These are phyloP conservation scores for Seriola aureovittata DNA, from an alignment of 2,113 vertebrate species.

Conservation along the genomic window DNA sequence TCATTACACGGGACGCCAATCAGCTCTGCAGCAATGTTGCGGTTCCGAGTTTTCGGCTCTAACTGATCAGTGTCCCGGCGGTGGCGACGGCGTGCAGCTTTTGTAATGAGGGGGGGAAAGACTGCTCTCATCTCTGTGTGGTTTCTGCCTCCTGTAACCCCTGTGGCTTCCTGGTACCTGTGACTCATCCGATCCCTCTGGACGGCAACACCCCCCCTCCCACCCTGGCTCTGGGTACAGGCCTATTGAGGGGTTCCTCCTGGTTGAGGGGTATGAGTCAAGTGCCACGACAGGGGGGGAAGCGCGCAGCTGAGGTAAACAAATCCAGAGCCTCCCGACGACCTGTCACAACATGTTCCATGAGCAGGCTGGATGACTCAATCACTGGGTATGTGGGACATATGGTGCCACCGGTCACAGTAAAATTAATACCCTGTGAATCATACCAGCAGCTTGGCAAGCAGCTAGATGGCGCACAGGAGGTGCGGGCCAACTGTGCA, in stretches of 20 bases:
- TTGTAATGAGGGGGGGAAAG: conserved; percentile 37
- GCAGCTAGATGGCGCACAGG: conserved; percentile 41
- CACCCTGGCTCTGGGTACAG: conserved; percentile 20
- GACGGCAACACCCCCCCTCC: conserved; percentile 21
- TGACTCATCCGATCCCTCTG: conserved; percentile 72
- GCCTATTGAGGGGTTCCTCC: conserved; percentile 60
- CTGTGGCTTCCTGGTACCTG: conserved; percentile 45
- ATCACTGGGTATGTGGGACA: conserved; percentile 65
- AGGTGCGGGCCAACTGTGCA: conserved; percentile 2
- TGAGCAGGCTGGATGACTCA: conserved; percentile 65
- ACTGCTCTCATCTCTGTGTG: conserved; percentile 42
- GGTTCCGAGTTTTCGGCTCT: not conserved
- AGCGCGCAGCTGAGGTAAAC: conserved; percentile 69
- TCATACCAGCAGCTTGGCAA: conserved; percentile 34
- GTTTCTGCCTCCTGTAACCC: conserved; percentile 28
- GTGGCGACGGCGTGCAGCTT: not conserved
- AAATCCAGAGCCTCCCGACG: conserved; percentile 55
- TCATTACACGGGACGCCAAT: conserved; percentile 33
- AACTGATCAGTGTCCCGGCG: not conserved
- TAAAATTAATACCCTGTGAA: conserved; percentile 60
- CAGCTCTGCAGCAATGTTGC: not conserved
- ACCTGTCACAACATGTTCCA: conserved; percentile 78
- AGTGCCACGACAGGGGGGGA: conserved; percentile 52
- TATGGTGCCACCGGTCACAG: conserved; percentile 70
- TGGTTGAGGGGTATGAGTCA: conserved; percentile 72